phyloP scores from a whole-genome alignment of 2,113 vertebrate species.

The Zosterops borbonicus region DNA sequence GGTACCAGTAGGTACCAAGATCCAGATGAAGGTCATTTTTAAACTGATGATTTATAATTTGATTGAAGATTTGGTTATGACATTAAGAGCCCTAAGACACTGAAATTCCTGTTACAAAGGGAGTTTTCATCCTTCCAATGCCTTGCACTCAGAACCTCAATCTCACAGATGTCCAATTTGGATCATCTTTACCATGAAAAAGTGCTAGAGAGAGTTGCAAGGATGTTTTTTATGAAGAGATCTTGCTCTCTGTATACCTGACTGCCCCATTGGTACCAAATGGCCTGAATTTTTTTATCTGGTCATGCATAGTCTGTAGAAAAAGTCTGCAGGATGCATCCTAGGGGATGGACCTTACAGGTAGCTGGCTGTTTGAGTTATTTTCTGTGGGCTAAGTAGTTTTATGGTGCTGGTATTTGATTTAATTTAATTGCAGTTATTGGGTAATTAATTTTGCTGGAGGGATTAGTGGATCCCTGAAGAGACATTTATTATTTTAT shows the following conservation, averaged over 20 bases:
- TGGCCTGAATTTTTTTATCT: not conserved
- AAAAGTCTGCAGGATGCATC: not conserved
- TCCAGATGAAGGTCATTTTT: fast-evolving
- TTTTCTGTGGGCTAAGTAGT: not conserved
- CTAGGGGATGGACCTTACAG: not conserved
- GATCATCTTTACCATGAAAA: not conserved
- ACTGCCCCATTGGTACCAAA: not conserved
- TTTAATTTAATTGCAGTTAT: not conserved
- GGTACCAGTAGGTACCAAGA: not conserved
- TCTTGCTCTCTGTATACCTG: not conserved
- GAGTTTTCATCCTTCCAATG: not conserved
- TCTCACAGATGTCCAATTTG: not conserved
- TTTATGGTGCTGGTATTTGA: not conserved
- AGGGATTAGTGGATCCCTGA: not conserved
- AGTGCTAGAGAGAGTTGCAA: not conserved
- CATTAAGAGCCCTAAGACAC: not conserved
- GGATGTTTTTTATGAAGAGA: not conserved
- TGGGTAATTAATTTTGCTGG: not conserved
- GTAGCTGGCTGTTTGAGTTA: not conserved
- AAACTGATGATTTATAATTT: not conserved
- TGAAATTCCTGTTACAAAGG: not conserved
- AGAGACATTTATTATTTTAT: not conserved
- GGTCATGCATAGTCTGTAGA: not conserved
- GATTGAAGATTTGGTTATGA: not conserved
- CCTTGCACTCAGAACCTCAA: not conserved